Conservation (phyloP, 2,113 vertebrate species). For the Collichthys lucidus region DNA sequence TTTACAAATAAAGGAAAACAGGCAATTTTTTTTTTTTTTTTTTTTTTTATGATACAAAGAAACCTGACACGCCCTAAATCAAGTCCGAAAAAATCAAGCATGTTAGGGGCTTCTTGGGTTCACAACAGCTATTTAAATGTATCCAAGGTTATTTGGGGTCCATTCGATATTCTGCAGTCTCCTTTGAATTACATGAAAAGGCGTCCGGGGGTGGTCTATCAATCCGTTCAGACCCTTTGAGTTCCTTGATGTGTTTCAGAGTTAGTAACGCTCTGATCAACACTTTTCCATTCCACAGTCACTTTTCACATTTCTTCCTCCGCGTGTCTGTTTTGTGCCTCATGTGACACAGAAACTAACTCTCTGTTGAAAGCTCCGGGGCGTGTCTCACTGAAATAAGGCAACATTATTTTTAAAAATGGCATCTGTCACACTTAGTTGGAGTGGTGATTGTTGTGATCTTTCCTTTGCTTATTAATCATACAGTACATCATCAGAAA, state of each 20-base stretch:
- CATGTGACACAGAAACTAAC: conserved; percentile 59
- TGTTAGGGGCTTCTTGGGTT: conserved; percentile 75
- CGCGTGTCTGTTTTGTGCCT: conserved; percentile 60
- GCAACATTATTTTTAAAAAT: conserved; percentile 82
- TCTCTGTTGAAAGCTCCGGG: conserved; percentile 69
- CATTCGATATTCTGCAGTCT: conserved; percentile 64
- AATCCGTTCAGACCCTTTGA: conserved; percentile 70
- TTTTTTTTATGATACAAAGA: conserved; percentile 78
- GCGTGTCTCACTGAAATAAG: conserved; percentile 79
- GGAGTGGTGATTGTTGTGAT: conserved; percentile 73
- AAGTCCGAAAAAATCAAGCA: conserved; percentile 79
- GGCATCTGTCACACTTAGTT: conserved; percentile 74
- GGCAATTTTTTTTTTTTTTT: conserved; percentile 61
- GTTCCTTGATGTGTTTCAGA: conserved; percentile 73
- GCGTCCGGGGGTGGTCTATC: conserved; percentile 65
- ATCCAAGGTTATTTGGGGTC: conserved; percentile 67
- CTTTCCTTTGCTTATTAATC: conserved; percentile 47
- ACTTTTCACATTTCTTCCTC: conserved; percentile 61
- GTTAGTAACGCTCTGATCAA: conserved; percentile 60
- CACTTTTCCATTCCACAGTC: conserved; percentile 65
- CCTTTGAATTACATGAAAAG: conserved; percentile 71
- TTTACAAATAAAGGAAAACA: conserved; percentile 84
- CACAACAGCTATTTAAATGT: conserved; percentile 76
- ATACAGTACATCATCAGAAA: conserved; percentile 60
- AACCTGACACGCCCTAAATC: conserved; percentile 78